A percentile compares a stretch with the other conserved stretches of the same genome.
Conservation (phyloP, 2,113 vertebrate species). For the Pteronura brasiliensis region DNA sequence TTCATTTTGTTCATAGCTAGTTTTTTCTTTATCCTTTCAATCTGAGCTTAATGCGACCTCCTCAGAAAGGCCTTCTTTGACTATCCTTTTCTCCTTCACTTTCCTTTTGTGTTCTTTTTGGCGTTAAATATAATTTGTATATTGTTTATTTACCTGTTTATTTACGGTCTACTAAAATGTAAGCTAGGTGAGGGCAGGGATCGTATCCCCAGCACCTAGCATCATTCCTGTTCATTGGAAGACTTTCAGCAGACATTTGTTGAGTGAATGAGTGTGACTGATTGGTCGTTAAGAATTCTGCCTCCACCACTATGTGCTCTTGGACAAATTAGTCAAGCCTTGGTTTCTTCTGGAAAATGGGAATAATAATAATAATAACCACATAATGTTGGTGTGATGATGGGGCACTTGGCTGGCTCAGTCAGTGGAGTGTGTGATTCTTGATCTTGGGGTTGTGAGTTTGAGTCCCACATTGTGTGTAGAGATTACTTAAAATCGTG, state of each 20-base stretch:
- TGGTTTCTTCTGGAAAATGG: not conserved
- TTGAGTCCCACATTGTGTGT: not conserved
- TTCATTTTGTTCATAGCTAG: not conserved
- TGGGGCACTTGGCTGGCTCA: not conserved
- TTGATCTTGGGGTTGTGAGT: not conserved
- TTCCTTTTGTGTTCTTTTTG: not conserved
- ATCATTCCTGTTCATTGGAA: not conserved
- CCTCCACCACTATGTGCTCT: not conserved
- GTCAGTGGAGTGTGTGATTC: not conserved
- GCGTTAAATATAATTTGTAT: not conserved
- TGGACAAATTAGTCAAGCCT: not conserved
- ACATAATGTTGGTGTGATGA: not conserved
- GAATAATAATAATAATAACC: not conserved
- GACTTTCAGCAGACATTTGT: not conserved
- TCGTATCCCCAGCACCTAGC: not conserved
- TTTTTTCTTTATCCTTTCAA: not conserved
- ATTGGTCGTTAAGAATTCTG: not conserved
- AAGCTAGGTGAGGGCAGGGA: not conserved
- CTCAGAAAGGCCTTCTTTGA: not conserved
- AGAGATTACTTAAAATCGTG: not conserved
- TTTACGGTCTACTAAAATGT: not conserved
- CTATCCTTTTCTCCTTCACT: not conserved
- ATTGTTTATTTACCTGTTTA: not conserved
- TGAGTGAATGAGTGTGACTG: not conserved
- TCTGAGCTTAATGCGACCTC: not conserved